These are phyloP conservation scores for Corythaixoides concolor DNA, from an alignment of 2,113 vertebrate species.

Conservation along the genomic window DNA sequence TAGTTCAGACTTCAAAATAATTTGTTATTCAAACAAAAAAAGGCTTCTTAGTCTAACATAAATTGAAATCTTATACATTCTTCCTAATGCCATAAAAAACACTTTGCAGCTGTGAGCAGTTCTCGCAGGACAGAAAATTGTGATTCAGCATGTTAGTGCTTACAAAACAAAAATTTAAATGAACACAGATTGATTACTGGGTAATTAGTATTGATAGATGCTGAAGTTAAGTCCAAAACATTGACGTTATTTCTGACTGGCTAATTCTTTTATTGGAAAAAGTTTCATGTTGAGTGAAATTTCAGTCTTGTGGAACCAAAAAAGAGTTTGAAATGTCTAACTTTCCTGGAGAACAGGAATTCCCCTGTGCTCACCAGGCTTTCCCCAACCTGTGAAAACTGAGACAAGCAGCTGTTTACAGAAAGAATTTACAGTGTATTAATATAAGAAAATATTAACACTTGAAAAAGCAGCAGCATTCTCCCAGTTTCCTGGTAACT, in stretches of 20 bases:
- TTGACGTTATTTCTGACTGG: neutral
- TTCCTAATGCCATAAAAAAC: neutral
- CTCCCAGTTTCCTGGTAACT: neutral
- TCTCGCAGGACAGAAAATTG: neutral
- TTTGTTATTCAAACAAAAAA: neutral
- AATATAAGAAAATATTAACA: neutral
- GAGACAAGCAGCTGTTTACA: neutral
- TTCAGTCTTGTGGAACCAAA: neutral
- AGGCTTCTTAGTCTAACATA: neutral
- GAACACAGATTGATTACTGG: neutral
- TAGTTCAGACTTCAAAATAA: neutral
- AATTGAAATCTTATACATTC: neutral
- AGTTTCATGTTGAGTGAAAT: neutral
- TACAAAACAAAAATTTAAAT: neutral
- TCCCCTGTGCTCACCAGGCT: neutral
- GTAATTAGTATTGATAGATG: neutral
- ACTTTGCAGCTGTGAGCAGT: neutral
- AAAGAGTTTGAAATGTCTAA: neutral
- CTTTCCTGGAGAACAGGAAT: neutral
- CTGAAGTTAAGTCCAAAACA: neutral
- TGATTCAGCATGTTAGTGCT: slow-evolving; percentile 1
- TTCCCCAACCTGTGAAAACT: neutral
- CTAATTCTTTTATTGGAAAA: neutral
- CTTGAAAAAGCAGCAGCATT: neutral
- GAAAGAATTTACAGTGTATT: neutral